Percentiles rank a stretch among this genome's conserved stretches.
phyloP scores from a whole-genome alignment of 2,113 vertebrate species.

The Todiramphus saurophagus region DNA sequence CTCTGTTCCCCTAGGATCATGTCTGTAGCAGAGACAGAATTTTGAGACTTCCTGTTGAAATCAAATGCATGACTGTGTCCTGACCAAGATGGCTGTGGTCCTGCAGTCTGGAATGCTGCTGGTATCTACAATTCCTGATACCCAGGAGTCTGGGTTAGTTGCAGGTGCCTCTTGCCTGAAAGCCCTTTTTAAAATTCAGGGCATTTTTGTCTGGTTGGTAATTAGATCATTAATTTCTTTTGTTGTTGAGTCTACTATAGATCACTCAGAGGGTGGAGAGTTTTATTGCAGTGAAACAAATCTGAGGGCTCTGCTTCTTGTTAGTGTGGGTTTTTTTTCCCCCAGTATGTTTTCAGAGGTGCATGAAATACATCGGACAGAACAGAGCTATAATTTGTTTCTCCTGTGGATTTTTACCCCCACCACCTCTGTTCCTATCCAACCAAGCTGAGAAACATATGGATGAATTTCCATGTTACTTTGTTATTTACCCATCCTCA shows the following conservation, averaged over 20 bases:
- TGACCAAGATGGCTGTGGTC: background rate
- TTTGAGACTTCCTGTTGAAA: slow-evolving; percentile 6
- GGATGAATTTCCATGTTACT: background rate
- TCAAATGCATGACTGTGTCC: background rate
- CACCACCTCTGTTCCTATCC: background rate
- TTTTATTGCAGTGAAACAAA: slow-evolving; percentile 3
- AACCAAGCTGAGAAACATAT: background rate
- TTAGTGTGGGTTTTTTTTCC: background rate
- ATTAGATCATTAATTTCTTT: slow-evolving; percentile 54
- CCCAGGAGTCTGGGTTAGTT: background rate
- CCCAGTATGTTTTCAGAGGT: background rate
- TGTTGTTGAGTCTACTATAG: background rate
- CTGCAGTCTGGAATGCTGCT: background rate
- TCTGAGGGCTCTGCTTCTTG: background rate
- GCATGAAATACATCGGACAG: background rate
- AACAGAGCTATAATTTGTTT: background rate
- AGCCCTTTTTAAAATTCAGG: slow-evolving; percentile 8
- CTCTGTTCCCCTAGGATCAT: background rate
- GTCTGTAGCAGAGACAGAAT: background rate
- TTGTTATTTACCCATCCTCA: background rate
- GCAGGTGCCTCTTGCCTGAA: slow-evolving; percentile 47
- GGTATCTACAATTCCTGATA: background rate
- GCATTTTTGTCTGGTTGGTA: slow-evolving; percentile 13
- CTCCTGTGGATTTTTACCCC: fast-evolving
- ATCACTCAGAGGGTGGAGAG: slow-evolving; percentile 32